Evolutionary conservation across 2,797 vertebrate genomes (phyloP), one percentile per base, ranked within the genome.

Genomic region (Lates japonicus): DNA sequence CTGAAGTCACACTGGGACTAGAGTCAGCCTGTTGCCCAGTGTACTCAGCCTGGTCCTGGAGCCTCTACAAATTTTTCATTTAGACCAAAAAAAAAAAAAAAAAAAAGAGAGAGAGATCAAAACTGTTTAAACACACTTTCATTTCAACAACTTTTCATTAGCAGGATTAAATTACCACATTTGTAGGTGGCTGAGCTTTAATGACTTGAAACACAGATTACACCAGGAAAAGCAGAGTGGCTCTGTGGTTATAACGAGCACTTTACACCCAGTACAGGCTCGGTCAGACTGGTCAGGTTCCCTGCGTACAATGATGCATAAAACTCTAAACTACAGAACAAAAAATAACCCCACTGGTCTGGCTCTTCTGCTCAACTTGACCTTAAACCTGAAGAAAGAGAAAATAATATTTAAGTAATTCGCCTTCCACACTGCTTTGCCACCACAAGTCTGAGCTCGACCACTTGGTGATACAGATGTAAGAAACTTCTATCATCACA

Each of bases 31-130:
- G 3, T 16, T 49, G 25, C 5, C 44, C 2, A 19, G 4, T 22
- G 20, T 5, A 1, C 7, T 33, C 37, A 55, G 25, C 5, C 59
- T 67, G 64, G 29, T 67, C 22, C 46, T 31, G 19, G 66, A 46
- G 39, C 20, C 39, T 48, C 63, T 22, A n/a, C 57, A 70, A 59
- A n/a, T n/a, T n/a, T 20, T 48, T 25, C 22, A 63, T 66, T 66
- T 52, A 12, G n/a, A 20, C 41, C 12, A 20, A 39, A 41, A 16
- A 13, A 49, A n/a, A n/a, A n/a, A n/a, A n/a, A n/a, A n/a, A n/a
- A n/a, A n/a, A n/a, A n/a, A n/a, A n/a, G n/a, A n/a, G n/a, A n/a
- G n/a, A n/a, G n/a, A n/a, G n/a, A n/a, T n/a, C n/a, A n/a, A n/a
- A n/a, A n/a, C n/a, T n/a, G 64, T 25, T 20, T 59, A 52, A 60